Percentiles rank a stretch among this genome's conserved stretches.
These are phyloP conservation scores for Apostichopus californicus DNA, from an alignment of 35 echinoderm and acorn worm species.

Conservation along the genomic window DNA sequence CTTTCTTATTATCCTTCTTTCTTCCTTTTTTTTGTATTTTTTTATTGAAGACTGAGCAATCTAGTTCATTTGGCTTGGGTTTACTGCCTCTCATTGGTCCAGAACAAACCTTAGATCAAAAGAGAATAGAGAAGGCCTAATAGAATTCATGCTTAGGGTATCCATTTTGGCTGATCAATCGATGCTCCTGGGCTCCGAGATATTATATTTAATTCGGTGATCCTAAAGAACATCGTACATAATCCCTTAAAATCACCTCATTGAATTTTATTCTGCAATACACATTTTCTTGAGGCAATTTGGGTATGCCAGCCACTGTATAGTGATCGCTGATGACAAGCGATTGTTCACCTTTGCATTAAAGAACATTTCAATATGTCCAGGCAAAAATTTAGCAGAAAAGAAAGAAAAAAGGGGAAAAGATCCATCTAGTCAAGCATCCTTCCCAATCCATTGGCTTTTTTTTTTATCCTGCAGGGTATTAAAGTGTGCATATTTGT, in stretches of 20 bases:
- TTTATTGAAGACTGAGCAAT: neutral
- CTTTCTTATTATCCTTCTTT: neutral
- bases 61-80: neutral
- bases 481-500: no score
- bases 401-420: no score
- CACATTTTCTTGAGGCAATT: neutral
- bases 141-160: neutral
- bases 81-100: neutral
- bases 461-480: no score
- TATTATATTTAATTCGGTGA: neutral
- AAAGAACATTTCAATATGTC: no score
- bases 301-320: neutral
- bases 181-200: neutral
- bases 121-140: neutral
- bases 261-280: neutral
- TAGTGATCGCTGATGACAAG: neutral
- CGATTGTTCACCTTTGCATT: neutral
- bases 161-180: neutral
- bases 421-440: no score
- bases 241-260: neutral
- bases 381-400: no score
- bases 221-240: neutral
- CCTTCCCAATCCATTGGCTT: no score
- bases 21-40: neutral
- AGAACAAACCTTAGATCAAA: neutral